A percentile compares a stretch with the other conserved stretches of the same genome.
Conservation (phyloP, 2,797 vertebrate genomes). For the Hydrophis major region DNA sequence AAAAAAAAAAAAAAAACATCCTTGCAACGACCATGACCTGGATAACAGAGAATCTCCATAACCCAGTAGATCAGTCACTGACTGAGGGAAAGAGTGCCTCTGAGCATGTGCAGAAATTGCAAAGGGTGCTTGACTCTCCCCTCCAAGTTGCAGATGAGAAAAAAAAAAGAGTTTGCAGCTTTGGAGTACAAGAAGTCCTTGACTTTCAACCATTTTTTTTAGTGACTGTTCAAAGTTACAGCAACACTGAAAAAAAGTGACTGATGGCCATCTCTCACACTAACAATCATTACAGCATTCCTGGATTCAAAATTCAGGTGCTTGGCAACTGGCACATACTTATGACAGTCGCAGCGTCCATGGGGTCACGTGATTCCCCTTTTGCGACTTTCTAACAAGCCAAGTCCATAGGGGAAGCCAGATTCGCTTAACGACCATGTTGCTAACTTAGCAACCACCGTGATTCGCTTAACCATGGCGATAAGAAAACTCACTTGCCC, state of each 20-base stretch:
- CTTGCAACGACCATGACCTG: background rate
- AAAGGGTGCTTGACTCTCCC: background rate
- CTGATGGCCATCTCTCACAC: background rate
- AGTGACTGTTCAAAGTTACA: too few species aligned
- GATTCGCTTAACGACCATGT: background rate
- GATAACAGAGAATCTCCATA: background rate
- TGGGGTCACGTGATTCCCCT: background rate
- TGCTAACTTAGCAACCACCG: background rate
- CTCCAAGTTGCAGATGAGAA: background rate
- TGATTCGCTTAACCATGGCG: accelerated
- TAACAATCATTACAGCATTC: background rate
- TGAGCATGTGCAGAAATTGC: background rate
- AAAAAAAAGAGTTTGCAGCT: background rate
- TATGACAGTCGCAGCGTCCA: accelerated
- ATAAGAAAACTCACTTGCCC: background rate
- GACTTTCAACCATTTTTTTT: background rate
- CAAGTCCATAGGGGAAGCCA: accelerated
- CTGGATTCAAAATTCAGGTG: accelerated
- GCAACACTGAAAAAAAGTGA: background rate
- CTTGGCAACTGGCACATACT: background rate
- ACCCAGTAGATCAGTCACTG: background rate
- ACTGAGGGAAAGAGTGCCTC: background rate
- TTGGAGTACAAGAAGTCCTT: background rate
- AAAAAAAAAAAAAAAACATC: too few species aligned
- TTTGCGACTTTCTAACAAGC: background rate